phyloP scores from a whole-genome alignment of 2,888 invertebrate genomes.

The Polietes domitor region DNA sequence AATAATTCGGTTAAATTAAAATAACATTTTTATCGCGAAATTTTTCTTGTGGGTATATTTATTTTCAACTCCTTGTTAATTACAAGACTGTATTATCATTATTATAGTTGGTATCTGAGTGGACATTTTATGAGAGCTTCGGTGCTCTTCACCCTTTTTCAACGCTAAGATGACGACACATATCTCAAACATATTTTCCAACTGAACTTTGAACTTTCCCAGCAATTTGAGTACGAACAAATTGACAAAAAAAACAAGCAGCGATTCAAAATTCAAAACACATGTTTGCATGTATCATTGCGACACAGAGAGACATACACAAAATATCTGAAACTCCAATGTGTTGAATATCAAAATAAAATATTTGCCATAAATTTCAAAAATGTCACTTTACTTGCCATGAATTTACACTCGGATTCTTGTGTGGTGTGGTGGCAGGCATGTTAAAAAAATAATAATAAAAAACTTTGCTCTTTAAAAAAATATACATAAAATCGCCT shows the following conservation, averaged over 20 bases:
- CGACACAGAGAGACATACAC: too few relatives aligned
- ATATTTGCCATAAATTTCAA: conserved; percentile 49
- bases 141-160: neutral
- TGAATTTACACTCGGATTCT: conserved; percentile 33
- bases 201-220: conserved; percentile 64
- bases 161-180: too few relatives aligned
- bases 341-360: conserved; percentile 21
- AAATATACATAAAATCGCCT: neutral
- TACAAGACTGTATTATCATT: too few relatives aligned
- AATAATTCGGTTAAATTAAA: too few relatives aligned
- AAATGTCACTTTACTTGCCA: conserved; percentile 64
- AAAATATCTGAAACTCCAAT: neutral
- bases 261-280: conserved; percentile 20
- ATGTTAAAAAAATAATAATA: neutral
- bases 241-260: conserved; percentile 2
- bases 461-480: neutral
- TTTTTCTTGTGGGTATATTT: too few relatives aligned
- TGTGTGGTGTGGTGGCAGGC: neutral
- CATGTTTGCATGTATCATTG: conserved; percentile 43
- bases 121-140: too few relatives aligned
- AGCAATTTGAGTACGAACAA: conserved; percentile 20
- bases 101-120: too few relatives aligned
- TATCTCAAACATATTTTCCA: conserved; percentile 35
- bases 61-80: too few relatives aligned
- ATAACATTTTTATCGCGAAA: too few relatives aligned